Conservation (phyloP, 2,797 vertebrate species). For the Xiphophorus birchmanni region DNA sequence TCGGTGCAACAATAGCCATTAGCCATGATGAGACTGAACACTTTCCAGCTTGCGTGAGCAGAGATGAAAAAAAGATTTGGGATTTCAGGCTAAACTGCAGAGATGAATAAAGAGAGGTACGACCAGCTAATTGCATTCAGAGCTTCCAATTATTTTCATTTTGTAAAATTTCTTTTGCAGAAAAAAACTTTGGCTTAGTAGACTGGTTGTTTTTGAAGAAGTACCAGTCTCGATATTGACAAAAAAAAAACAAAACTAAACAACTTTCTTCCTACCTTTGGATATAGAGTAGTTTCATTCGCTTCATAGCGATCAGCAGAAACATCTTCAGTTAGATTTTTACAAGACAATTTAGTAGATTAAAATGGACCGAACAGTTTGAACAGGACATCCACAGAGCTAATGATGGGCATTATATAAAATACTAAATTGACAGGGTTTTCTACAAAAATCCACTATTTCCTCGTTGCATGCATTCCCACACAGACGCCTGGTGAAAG, state of each 20-base stretch:
- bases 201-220: neutral
- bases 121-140: neutral
- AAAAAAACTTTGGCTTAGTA: neutral
- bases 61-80: neutral
- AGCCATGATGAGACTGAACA: neutral
- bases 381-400: neutral
- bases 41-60: neutral
- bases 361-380: neutral
- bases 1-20: neutral
- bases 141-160: neutral
- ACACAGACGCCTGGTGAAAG: slow-evolving; percentile 34
- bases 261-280: neutral
- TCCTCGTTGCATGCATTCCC: slow-evolving; percentile 14
- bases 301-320: neutral
- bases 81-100: neutral
- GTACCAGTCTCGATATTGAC: neutral
- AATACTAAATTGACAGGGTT: neutral
- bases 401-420: neutral
- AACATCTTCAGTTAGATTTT: neutral
- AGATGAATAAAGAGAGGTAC: neutral
- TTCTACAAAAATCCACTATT: slow-evolving; percentile 8
- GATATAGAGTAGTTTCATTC: neutral
- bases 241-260: neutral
- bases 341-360: neutral
- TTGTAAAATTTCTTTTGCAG: neutral